Evolutionary conservation across 2,797 vertebrate genomes (phyloP).

Genomic region (Trachops cirrhosus): DNA sequence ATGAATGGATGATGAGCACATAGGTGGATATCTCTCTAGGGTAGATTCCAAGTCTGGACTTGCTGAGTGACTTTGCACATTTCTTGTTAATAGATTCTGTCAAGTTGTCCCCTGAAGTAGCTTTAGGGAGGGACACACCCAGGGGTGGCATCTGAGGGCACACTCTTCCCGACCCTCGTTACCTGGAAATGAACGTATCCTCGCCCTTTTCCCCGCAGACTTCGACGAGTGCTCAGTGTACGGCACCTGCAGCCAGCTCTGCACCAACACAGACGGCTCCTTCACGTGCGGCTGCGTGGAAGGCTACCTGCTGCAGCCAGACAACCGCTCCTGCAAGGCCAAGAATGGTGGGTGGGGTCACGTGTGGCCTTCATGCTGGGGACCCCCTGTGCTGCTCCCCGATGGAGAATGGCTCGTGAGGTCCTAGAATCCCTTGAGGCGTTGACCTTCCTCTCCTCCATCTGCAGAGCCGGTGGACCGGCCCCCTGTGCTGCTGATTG

Average conservation of each 20-base stretch:
- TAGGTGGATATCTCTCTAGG: neutral
- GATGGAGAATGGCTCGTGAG: neutral
- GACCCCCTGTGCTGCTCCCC: neutral
- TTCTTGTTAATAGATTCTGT: neutral
- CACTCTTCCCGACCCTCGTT: neutral
- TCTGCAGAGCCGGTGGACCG: conserved; percentile 93
- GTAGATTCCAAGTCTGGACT: neutral
- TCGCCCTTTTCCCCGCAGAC: conserved; percentile 82
- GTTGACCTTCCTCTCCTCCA: neutral
- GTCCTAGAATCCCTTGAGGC: neutral
- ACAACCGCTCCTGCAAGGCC: conserved; percentile 98
- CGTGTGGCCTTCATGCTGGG: neutral
- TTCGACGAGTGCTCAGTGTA: conserved; percentile 95
- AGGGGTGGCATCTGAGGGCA: neutral
- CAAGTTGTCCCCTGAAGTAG: neutral
- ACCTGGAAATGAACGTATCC: neutral
- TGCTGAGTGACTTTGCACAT: neutral
- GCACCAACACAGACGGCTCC: conserved; percentile 91
- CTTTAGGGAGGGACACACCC: neutral
- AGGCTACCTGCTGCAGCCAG: conserved; percentile 95
- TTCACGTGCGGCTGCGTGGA: conserved; percentile 96
- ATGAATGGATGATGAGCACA: neutral
- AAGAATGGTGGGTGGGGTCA: conserved; percentile 90
- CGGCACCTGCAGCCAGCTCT: conserved; percentile 95
- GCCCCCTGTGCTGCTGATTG: conserved; percentile 92